These are phyloP conservation scores for Cataglyphis cursor DNA, from an alignment of 2,888 invertebrate species.

Conservation along the genomic window DNA sequence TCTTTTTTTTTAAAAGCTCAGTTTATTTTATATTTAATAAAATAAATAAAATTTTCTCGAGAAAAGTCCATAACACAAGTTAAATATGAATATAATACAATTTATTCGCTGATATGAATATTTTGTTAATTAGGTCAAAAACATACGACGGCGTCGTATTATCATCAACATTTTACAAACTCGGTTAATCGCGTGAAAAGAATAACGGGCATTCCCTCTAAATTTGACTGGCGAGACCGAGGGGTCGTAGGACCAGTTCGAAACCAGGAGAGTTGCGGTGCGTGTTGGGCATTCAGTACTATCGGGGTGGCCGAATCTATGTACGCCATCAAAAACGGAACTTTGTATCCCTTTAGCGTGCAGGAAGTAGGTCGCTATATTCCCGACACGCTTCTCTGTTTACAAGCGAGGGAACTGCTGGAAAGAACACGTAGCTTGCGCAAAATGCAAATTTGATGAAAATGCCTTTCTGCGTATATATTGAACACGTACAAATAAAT, in stretches of 20 bases:
- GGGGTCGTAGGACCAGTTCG: constrained; percentile 90
- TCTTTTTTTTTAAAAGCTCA: not conserved
- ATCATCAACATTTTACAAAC: constrained; percentile 64
- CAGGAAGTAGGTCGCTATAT: constrained; percentile 88
- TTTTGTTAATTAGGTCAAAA: constrained; percentile 67
- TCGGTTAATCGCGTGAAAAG: constrained; percentile 71
- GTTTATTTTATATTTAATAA: not conserved
- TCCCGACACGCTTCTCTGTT: constrained; percentile 30
- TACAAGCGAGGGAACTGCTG: not conserved
- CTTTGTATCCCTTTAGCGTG: constrained; percentile 90
- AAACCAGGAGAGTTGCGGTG: constrained; percentile 93
- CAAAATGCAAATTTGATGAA: constrained; percentile 5
- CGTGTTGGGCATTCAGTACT: constrained; percentile 95
- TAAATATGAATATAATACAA: not conserved
- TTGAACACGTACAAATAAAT: not conserved
- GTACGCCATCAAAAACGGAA: constrained; percentile 90
- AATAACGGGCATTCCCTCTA: constrained; percentile 76
- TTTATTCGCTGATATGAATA: not conserved
- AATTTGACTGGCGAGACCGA: constrained; percentile 89
- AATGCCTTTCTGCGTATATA: not conserved
- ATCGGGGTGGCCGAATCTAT: constrained; percentile 93
- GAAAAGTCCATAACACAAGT: not conserved
- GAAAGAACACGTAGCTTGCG: not conserved
- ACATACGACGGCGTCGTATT: constrained; percentile 76
- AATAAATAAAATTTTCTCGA: not conserved